phyloP scores from a whole-genome alignment of 2,113 vertebrate genomes.

The Melospiza melodia region DNA sequence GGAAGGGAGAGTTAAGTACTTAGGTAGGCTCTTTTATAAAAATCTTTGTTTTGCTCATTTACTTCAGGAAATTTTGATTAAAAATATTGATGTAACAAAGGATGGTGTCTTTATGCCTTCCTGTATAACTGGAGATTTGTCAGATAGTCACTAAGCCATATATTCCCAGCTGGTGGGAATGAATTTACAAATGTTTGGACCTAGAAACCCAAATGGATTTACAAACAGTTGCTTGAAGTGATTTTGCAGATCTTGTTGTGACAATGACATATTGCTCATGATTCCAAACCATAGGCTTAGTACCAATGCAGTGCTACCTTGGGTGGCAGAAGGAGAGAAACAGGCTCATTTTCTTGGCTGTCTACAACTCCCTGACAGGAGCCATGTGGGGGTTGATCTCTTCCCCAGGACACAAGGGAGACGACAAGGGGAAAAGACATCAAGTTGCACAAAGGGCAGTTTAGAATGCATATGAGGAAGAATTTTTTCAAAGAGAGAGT shows the following conservation, averaged over 20 bases:
- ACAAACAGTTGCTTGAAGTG: not conserved
- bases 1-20: not conserved
- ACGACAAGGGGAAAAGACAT: not conserved
- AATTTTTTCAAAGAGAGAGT: not conserved
- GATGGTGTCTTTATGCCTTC: not conserved
- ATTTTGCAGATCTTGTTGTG: not conserved
- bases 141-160: not conserved
- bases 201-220: not conserved
- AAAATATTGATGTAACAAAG: not conserved
- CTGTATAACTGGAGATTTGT: not conserved
- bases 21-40: not conserved
- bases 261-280: not conserved
- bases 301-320: not conserved
- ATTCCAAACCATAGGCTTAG: not conserved
- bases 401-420: not conserved
- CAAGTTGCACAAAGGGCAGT: not conserved
- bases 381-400: accelerated
- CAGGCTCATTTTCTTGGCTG: not conserved
- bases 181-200: not conserved
- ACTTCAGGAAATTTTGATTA: not conserved
- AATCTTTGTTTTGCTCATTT: not conserved
- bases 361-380: not conserved
- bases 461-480: not conserved
- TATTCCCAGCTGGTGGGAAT: not conserved
- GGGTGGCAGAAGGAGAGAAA: not conserved